These are phyloP conservation scores for Emmelina monodactyla DNA, from an alignment of 2,888 invertebrate species.

Conservation along the genomic window DNA sequence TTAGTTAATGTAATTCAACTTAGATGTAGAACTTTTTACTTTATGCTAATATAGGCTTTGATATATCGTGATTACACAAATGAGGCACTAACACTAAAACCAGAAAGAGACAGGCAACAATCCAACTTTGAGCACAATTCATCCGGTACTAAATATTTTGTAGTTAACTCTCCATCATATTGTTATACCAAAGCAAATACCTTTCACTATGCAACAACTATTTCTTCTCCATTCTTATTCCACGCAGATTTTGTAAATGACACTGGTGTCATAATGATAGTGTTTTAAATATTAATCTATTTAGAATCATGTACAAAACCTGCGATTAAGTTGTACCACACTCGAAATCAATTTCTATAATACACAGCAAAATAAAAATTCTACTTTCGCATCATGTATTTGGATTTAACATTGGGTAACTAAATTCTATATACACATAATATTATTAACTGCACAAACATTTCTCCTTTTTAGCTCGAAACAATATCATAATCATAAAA, in stretches of 20 bases:
- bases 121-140: conserved; percentile 48
- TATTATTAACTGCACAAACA: conserved; percentile 30
- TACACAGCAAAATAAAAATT: conserved; percentile 32
- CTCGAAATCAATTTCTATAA: conserved; percentile 32
- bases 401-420: conserved; percentile 57
- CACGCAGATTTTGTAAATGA: conserved; percentile 16
- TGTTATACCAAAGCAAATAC: conserved; percentile 32
- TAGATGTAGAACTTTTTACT: too few relatives aligned
- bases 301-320: conserved; percentile 30
- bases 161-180: conserved; percentile 29
- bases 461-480: conserved; percentile 23
- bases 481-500: conserved; percentile 26
- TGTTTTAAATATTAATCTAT: neutral
- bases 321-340: conserved; percentile 24
- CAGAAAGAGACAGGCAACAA: conserved; percentile 29
- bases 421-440: conserved; percentile 59
- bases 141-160: conserved; percentile 31
- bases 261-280: neutral
- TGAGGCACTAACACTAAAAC: conserved; percentile 15
- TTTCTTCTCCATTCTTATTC: conserved; percentile 30
- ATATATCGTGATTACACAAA: too few relatives aligned
- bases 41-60: too few relatives aligned
- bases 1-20: too few relatives aligned
- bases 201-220: too few relatives aligned
- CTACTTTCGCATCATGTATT: conserved; percentile 44